phyloP scores from a whole-genome alignment of 2,797 vertebrate species.

The Chloroceryle inda region DNA sequence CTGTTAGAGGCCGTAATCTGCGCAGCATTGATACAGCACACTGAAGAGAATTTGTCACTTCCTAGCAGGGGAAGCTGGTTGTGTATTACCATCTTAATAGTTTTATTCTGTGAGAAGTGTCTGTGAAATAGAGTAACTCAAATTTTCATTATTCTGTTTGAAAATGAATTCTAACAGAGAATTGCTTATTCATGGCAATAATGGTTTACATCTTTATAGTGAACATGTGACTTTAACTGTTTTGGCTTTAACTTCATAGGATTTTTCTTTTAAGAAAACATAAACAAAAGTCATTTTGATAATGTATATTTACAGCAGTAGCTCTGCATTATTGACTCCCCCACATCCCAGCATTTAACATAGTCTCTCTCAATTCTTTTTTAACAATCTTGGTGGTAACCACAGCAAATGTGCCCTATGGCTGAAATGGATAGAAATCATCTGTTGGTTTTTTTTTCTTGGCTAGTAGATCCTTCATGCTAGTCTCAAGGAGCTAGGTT shows the following conservation, averaged over 20 bases:
- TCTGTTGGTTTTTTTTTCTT: background rate
- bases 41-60: background rate
- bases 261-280: background rate
- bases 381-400: background rate
- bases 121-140: background rate
- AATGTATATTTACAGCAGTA: background rate
- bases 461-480: background rate
- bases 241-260: background rate
- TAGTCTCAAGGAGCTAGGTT: background rate
- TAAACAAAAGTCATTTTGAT: background rate
- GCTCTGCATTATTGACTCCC: background rate
- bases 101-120: background rate
- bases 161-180: background rate
- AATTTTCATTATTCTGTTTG: background rate
- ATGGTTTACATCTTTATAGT: background rate
- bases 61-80: background rate
- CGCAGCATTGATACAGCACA: background rate
- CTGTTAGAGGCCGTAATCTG: background rate
- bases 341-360: fast-evolving
- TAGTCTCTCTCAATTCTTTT: background rate
- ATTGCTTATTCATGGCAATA: background rate
- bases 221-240: background rate
- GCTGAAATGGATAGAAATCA: background rate
- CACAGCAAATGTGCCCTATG: background rate
- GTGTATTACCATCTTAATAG: background rate